Base-by-base conservation (phyloP, 2,797 vertebrate species). In the Muscicapa comitata region DNA sequence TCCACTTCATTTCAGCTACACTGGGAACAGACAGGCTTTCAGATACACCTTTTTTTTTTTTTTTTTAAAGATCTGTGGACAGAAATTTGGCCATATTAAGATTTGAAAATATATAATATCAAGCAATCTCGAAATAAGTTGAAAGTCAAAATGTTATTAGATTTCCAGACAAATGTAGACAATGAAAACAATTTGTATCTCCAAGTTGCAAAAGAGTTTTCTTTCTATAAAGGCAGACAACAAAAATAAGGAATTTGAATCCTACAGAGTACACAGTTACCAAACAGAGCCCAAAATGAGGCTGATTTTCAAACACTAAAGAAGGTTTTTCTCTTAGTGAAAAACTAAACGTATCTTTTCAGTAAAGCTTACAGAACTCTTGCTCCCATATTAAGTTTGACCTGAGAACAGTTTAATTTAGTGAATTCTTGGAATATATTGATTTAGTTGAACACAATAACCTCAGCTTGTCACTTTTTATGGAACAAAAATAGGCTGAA, bases 51-150 rank as follows among this genome's bases (percentile, higher is more conserved):
- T 48, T 55, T 90, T 85, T 77, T 35, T 35, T 33, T 33, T 47
- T 47, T 47, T 47, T 47, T 47, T 24, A 24, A 96, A 96, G 93
- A 90, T 87, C 65, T 91, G 75, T n/a, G 68, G 78, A 88, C 66
- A 91, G 82, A 96, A 97, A 96, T 96, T 83, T 72, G 87, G 94
- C 66, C 54, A 14, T 84, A 55, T 92, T 83, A 89, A 93, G 91
- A 91, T 90, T 73, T 81, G 91, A 70, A 94, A 96, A 93, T 70
- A 92, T 18, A 1, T 47, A 54, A 33, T 38, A 80, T 16, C 59
- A 85, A 92, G 77, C 47, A 74, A 54, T 29, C 48, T 42, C 38
- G 55, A 94, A 88, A 68, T 61, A 66, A 92, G 82, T 75, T 78
- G 59, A 53, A 91, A 86, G 89, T 58, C 43, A 90, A 92, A 96